These are phyloP conservation scores for Drosophila merina DNA, from an alignment of 2,888 invertebrate genomes.

Conservation along the genomic window DNA sequence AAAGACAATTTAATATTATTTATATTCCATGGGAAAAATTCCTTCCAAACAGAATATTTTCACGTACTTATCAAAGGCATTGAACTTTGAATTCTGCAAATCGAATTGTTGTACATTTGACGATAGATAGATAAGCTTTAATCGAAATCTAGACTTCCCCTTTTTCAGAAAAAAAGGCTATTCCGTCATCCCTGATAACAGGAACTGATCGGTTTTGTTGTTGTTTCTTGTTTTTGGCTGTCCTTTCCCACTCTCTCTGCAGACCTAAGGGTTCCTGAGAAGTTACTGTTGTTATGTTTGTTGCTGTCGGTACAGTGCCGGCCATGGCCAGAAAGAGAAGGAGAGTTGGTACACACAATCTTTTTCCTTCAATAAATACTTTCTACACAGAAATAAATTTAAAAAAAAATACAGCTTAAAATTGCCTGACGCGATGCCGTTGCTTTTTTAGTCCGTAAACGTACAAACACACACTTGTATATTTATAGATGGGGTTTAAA, in stretches of 20 bases:
- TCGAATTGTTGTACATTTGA: too few species aligned
- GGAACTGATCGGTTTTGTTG: conserved; percentile 30
- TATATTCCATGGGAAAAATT: conserved; percentile 22
- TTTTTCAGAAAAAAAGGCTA: neutral
- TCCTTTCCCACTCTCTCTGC: conserved; percentile 37
- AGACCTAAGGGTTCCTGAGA: neutral
- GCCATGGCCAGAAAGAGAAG: neutral
- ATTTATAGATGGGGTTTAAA: conserved; percentile 28
- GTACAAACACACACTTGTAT: conserved; percentile 18
- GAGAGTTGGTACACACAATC: conserved; percentile 10
- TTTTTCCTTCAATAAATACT: conserved; percentile 37
- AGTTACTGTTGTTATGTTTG: conserved; percentile 35
- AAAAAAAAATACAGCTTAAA: conserved; percentile 61
- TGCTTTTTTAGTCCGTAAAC: conserved; percentile 49
- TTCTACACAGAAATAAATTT: conserved; percentile 59
- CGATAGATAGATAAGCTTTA: neutral
- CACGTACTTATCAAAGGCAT: conserved; percentile 30
- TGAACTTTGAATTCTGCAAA: conserved; percentile 7
- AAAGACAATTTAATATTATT: conserved; percentile 27
- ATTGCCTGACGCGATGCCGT: conserved; percentile 58
- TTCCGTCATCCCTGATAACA: conserved; percentile 28
- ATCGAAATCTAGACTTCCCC: neutral
- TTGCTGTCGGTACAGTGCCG: conserved; percentile 59
- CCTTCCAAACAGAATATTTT: conserved; percentile 20
- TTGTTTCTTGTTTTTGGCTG: conserved; percentile 4